Percentiles rank a stretch among this genome's conserved stretches.
phyloP scores from a whole-genome alignment of 2,113 vertebrate species.

The Elaphurus davidianus region DNA sequence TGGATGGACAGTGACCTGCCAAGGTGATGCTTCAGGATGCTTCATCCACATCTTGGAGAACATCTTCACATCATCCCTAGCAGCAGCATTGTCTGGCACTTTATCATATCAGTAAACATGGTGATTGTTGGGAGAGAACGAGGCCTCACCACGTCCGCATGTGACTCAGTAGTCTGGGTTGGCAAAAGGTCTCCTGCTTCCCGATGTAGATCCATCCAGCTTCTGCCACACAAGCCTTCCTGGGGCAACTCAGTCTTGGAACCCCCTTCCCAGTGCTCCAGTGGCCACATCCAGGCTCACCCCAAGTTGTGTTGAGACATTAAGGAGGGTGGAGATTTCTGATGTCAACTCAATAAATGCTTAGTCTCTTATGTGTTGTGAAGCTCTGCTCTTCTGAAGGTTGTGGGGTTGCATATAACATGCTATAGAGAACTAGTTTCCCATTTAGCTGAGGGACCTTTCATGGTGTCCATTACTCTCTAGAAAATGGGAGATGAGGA shows the following conservation, averaged over 20 bases:
- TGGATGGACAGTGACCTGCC: background rate
- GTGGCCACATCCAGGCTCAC: background rate
- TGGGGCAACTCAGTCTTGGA: background rate
- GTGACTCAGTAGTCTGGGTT: background rate
- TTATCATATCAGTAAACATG: no score
- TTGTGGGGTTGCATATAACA: background rate
- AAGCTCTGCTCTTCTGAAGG: background rate
- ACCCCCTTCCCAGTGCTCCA: background rate
- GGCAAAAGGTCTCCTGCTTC: background rate
- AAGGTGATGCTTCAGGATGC: no score
- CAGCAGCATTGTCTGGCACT: background rate
- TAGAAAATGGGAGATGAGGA: background rate
- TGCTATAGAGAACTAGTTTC: background rate
- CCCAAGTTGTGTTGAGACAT: background rate
- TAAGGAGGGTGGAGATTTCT: background rate
- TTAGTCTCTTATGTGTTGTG: background rate
- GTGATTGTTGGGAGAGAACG: no score
- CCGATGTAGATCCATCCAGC: background rate
- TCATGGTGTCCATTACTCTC: background rate
- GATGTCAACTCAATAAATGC: slow-evolving; percentile 30
- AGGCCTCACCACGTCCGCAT: background rate
- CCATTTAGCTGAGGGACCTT: background rate
- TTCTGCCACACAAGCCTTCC: background rate
- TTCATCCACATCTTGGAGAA: background rate
- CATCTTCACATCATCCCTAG: background rate